phyloP scores from a whole-genome alignment of 2,888 invertebrate species.

The Philonicus albiceps region DNA sequence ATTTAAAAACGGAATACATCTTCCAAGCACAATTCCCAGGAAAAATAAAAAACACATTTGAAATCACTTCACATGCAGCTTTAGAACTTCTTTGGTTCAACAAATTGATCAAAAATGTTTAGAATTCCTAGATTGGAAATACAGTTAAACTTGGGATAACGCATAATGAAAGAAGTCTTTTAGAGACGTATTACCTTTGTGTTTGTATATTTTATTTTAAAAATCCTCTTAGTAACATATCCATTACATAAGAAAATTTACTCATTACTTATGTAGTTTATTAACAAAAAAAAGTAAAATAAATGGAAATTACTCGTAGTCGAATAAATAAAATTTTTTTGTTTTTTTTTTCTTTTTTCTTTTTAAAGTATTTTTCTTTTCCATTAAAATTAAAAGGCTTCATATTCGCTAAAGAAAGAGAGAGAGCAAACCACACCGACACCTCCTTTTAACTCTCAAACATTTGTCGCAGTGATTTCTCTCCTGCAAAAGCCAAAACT shows the following conservation, averaged over 20 bases:
- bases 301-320: slow-evolving; percentile 21
- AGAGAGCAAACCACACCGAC: background rate
- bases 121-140: background rate
- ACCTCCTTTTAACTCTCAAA: background rate
- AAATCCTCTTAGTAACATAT: slow-evolving; percentile 46
- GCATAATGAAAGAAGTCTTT: background rate
- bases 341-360: background rate
- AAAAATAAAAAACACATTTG: no score
- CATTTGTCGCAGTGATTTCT: background rate
- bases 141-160: background rate
- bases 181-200: background rate
- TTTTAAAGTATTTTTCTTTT: slow-evolving; percentile 1
- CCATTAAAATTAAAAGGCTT: slow-evolving; percentile 8
- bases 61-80: no score
- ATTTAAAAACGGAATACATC: no score
- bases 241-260: slow-evolving; percentile 47
- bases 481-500: slow-evolving; percentile 6
- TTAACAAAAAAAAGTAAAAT: slow-evolving; percentile 38
- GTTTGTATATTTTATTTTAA: slow-evolving; percentile 44
- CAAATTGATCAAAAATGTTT: no score
- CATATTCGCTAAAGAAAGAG: slow-evolving; percentile 24
- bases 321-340: slow-evolving; percentile 23
- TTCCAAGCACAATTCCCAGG: no score
- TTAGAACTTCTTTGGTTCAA: no score
- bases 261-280: slow-evolving; percentile 39